phyloP scores from a whole-genome alignment of 2,888 invertebrate species.

The Kryphioiulus occultus region DNA sequence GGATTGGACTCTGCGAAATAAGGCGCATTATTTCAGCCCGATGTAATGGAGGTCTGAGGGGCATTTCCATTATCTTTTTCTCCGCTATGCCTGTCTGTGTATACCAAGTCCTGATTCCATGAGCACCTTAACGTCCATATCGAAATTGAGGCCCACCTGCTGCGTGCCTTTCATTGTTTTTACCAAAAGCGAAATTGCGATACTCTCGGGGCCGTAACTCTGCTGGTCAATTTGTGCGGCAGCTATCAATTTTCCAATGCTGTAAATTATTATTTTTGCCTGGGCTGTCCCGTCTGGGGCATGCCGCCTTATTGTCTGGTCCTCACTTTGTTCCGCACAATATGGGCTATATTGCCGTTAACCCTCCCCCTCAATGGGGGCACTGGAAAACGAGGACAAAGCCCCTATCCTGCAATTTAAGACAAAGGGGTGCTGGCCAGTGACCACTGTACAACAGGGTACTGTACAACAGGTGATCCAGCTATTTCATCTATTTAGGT shows the following conservation, averaged over 20 bases:
- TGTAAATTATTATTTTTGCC: conserved; percentile 24
- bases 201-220: conserved; percentile 14
- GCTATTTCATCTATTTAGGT: conserved; percentile 1
- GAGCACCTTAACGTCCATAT: neutral
- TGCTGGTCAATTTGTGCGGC: conserved; percentile 24
- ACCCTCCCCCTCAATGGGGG: conserved; percentile 28
- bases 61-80: conserved; percentile 33
- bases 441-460: neutral
- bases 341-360: conserved; percentile 28
- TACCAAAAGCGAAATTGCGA: conserved; percentile 27
- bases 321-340: neutral
- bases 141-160: conserved; percentile 12
- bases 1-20: neutral
- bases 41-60: conserved; percentile 21
- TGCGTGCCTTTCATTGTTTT: conserved; percentile 26
- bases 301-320: neutral
- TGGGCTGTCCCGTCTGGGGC: neutral
- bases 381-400: conserved; percentile 24
- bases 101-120: neutral
- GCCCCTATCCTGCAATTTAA: conserved; percentile 28
- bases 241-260: conserved; percentile 29
- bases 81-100: neutral
- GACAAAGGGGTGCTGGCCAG: neutral
- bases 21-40: conserved; percentile 16
- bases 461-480: neutral